Base-by-base conservation (phyloP, 1,140 invertebrate species). In the Drosophila mauritiana region DNA sequence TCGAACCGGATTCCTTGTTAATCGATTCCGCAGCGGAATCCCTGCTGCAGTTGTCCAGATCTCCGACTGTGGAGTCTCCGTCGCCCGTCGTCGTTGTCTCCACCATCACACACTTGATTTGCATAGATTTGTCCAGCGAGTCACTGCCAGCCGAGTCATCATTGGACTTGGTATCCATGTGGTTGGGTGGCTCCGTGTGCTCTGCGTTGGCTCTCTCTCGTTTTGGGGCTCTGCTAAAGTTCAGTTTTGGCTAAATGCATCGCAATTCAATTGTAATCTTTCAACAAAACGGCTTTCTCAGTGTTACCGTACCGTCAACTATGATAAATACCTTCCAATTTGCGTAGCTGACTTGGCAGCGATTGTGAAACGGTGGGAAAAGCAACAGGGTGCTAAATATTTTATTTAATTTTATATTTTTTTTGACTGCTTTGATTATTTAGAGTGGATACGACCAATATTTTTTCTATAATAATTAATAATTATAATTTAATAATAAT, bases 61-160 rank as follows among this genome's bases (percentile, higher is more conserved):
- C 85, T 48, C 39, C 67, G 17, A 61, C 15, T 31, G 59, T 51
- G 37, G 43, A 67, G 31, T 51, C 48, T 11, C 69, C 54, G 8
- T 20, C 42, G 8, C 17, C 42, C 42, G 42, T 45, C 42, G 40
- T 7, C 36, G 58, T 62, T 13, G 83, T 80, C 58, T 91, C 89
- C 13, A 82, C 89, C 78, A 91, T 91, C 46, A 91, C 90, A 52
- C 89, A 91, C 63, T 91, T 91, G 17, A 80, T 73, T 68, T 91
- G 89, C 85, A 91, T 86, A 36, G 89, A 91, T 78, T 90, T 91
- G 63, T 91, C 89, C 62, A 91, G 79, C 63, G 90, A 90, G 40
- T 88, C 83, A 36, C 83, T 88, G 64, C 83, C 83, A 73, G 75
- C 83, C 17, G 83, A 88, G 63, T 91, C 89, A 73, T 90, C 85